Evolutionary conservation across 92 coral and sea anemone genomes (phyloP), one percentile per base, ranked within the genome.

Genomic region (Phenganax marumi): DNA sequence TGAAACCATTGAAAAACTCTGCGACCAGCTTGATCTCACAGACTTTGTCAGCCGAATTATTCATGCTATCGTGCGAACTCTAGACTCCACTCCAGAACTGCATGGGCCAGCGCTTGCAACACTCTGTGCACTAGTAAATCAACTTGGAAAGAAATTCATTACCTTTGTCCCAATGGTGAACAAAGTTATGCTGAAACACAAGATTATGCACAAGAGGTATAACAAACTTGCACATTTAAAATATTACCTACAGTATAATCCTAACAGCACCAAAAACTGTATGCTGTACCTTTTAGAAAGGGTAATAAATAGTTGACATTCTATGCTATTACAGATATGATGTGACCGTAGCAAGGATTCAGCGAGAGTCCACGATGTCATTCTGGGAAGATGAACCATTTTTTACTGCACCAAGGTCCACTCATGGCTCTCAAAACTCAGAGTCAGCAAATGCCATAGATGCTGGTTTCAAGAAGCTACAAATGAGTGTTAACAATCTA

Each of bases 31-130:
- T 64, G 99, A 96, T 86, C 91, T 96, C 66, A 96, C 92, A 10
- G 99, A 96, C 87, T 92, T 96, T 77, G 99, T 97, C 8, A 92
- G 97, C 48, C 80, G 99, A 12, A 92, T 96, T 71, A 92, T 92
- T 50, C 99, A 96, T 55, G 97, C 99, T 0, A 86, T 96, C 24
- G 97, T 96, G 14, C 87, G 99, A 24, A 86, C 97, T 13, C 86
- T 96, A 75, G 99, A 96, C 93, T 81, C 91, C 19, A 82, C 89
- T 21, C 92, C 97, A 33, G 99, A 96, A 11, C 86, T 96, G 62
- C 95, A 97, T 55, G 60, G 12, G 23, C 93, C 97, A 43, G 99
- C 99, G 18, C 91, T 96, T 90, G 97, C 91, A 26, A 96, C 97
- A 11, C 86, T 96, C 81, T 92, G 97, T 21, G 93, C 96, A 43